Evolutionary conservation across 2,113 vertebrate species (phyloP).

Genomic region (Apus apus): DNA sequence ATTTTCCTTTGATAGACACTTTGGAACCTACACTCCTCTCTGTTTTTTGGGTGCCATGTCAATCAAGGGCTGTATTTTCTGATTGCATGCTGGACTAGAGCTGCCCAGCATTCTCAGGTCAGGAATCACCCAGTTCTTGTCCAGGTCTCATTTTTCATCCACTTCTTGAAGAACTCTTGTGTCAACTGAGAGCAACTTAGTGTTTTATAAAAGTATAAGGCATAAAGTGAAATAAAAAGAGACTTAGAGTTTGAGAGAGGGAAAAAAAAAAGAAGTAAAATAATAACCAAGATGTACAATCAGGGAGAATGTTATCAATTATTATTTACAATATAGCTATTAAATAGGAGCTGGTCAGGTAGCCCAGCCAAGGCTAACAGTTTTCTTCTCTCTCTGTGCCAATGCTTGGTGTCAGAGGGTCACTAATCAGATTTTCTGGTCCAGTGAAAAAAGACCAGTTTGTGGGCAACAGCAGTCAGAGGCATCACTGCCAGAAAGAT

Average conservation of each 20-base stretch:
- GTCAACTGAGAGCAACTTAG: neutral
- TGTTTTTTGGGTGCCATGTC: neutral
- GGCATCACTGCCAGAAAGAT: neutral
- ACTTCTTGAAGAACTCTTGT: neutral
- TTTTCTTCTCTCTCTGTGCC: neutral
- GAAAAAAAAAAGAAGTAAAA: neutral
- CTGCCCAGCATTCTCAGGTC: neutral
- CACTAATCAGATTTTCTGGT: neutral
- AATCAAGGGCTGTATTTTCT: neutral
- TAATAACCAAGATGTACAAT: neutral
- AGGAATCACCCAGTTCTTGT: neutral
- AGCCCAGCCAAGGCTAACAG: neutral
- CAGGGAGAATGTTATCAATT: neutral
- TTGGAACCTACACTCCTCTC: neutral
- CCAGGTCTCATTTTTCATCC: neutral
- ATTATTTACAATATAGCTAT: neutral
- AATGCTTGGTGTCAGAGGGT: neutral
- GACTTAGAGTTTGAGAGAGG: neutral
- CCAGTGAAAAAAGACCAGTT: neutral
- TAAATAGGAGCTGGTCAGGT: neutral
- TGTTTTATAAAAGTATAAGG: neutral
- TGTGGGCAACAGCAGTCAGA: neutral
- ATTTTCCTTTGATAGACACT: neutral
- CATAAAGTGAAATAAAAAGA: neutral
- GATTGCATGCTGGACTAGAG: neutral